Evolutionary conservation across 2,888 invertebrate species (phyloP).

Genomic region (Drosophila glabriapex): DNA sequence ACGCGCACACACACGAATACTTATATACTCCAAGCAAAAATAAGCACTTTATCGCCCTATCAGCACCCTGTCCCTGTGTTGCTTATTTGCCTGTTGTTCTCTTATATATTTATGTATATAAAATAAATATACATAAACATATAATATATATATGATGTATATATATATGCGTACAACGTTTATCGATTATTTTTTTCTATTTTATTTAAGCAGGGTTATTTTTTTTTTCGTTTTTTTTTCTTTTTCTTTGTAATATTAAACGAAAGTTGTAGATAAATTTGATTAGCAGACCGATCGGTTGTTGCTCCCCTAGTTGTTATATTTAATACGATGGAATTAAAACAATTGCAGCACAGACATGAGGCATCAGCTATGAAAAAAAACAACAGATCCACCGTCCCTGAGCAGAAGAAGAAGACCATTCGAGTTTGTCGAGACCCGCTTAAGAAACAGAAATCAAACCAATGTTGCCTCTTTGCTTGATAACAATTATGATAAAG

Average conservation of each 20-base stretch:
- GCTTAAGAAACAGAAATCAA: constrained; percentile 6
- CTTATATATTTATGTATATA: constrained; percentile 3
- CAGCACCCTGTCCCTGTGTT: constrained; percentile 16
- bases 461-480: constrained; percentile 41
- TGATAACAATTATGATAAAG: constrained; percentile 1
- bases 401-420: constrained; percentile 3
- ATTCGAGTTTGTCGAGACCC: constrained; percentile 14
- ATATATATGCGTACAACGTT: constrained; percentile 2
- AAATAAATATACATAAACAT: background rate
- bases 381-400: constrained; percentile 50
- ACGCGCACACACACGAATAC: background rate
- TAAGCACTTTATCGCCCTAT: background rate
- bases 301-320: constrained; percentile 60
- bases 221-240: constrained; percentile 20
- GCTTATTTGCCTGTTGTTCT: constrained; percentile 44
- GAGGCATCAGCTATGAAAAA: constrained; percentile 12
- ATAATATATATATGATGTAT: background rate
- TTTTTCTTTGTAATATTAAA: constrained; percentile 54
- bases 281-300: constrained; percentile 44
- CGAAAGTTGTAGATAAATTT: constrained; percentile 67
- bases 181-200: background rate
- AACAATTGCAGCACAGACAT: constrained; percentile 20
- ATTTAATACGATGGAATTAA: constrained; percentile 50
- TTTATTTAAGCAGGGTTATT: background rate
- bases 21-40: background rate